Base-by-base conservation (phyloP, 2,888 invertebrate species). In the Amorpha juglandis region DNA sequence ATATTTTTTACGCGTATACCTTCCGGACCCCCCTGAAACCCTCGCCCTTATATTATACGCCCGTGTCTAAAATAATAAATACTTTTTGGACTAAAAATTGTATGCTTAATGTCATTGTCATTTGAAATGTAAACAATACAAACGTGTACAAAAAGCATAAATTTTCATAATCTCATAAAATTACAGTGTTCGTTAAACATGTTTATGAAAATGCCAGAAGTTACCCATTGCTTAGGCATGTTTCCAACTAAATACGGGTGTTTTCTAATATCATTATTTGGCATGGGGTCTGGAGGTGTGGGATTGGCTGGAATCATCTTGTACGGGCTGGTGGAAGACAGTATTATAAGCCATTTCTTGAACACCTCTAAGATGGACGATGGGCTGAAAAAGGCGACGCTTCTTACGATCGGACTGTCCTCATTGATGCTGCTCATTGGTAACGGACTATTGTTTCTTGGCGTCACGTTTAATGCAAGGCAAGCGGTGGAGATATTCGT, bases 201-300 rank as follows among this genome's bases (percentile, higher is more conserved):
- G 65, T 77, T n/a, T 6, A 80, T 82, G 80, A 74, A 82, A 0
- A 71, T 74, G 70, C 87, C 88, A 42, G 76, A 75, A 58, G 65
- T 86, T 0, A 63, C 48, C 3, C 75, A 62, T 62, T 84, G 80
- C 69, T 81, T 78, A 16, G 79, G 81, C 2, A 64, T 78, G 0
- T 76, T 84, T 62, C 78, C 83, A 3, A 75, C 76, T 4, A 78
- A 70, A 62, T 69, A 79, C 62, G 88, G 73, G 1, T 76, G 80
- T 38, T 80, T 70, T 68, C 64, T 87, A 2, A 87, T 88, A 68
- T 71, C 84, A 1, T 0, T 86, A 16, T 69, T 78, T 42, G 88
- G 83, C 6, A 27, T 87, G 11, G 72, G 45, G 0, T 64, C 67
- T 0, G 88, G 87, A 0, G 76, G 73, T 0, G 1, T 69, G 0